Evolutionary conservation across 2,797 vertebrate genomes (phyloP).

Genomic region (Pteropus rufus): DNA sequence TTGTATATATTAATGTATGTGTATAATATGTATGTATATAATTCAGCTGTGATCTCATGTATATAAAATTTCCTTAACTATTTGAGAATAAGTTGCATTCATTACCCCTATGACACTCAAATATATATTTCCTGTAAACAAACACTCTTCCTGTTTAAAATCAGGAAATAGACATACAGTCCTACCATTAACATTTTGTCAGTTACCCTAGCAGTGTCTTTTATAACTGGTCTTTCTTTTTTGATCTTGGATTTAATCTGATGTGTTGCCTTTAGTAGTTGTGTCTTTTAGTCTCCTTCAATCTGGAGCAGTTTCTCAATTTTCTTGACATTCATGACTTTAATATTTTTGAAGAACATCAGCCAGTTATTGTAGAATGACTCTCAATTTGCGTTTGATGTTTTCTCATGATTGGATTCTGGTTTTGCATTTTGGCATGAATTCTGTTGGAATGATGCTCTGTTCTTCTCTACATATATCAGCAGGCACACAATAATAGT

Average conservation of each 20-base stretch:
- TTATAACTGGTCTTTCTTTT: not conserved
- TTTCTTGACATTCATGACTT: not conserved
- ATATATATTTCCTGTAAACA: not conserved
- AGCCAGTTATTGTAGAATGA: not conserved
- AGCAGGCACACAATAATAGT: not conserved
- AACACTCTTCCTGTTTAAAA: not conserved
- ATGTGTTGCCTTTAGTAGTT: not conserved
- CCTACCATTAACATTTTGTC: not conserved
- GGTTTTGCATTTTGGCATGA: not conserved
- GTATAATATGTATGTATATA: not conserved
- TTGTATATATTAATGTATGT: not conserved
- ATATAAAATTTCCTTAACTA: not conserved
- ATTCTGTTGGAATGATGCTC: not conserved
- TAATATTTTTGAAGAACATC: not conserved
- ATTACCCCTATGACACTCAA: not conserved
- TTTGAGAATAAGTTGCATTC: not conserved
- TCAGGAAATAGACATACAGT: not conserved
- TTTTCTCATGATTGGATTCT: not conserved
- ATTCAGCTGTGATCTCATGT: not conserved
- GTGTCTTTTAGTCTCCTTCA: not conserved
- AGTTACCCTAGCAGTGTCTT: not conserved
- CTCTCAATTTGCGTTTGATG: not conserved
- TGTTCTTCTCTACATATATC: not conserved
- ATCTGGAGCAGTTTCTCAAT: not conserved
- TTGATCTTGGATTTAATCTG: not conserved